phyloP scores from a whole-genome alignment of 2,797 vertebrate species.

The Huso huso region DNA sequence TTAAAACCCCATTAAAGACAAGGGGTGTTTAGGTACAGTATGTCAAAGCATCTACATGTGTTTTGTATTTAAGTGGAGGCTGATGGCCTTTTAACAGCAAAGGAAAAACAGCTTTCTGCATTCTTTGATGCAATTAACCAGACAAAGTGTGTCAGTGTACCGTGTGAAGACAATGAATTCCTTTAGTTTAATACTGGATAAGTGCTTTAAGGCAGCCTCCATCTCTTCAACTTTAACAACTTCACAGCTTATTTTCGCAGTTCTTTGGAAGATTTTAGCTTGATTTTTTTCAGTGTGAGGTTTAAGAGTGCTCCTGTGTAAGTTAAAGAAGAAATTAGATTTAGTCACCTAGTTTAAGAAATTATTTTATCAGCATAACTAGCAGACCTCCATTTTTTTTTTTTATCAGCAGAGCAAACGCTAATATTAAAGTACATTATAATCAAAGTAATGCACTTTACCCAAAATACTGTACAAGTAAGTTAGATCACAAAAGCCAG shows the following conservation, averaged over 20 bases:
- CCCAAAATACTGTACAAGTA: no score
- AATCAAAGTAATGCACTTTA: no score
- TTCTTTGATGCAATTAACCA: no score
- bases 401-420: no score
- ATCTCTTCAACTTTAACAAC: conserved; percentile 42
- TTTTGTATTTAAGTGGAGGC: no score
- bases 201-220: conserved; percentile 32
- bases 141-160: not conserved
- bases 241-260: conserved; percentile 47
- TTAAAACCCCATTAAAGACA: no score
- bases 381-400: no score
- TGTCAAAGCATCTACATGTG: no score
- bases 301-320: conserved; percentile 63
- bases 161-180: conserved; percentile 39
- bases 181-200: conserved; percentile 41
- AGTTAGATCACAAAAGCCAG: no score
- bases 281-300: conserved; percentile 41
- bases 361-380: not conserved
- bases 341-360: conserved; percentile 26
- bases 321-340: conserved; percentile 49
- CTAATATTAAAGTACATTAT: no score
- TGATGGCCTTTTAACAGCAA: not conserved
- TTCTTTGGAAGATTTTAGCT: conserved; percentile 28
- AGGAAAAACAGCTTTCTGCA: not conserved
- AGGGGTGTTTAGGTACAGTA: no score